These are phyloP conservation scores for Diploscapter pachys DNA, from an alignment of 1,140 invertebrate species.

Conservation along the genomic window DNA sequence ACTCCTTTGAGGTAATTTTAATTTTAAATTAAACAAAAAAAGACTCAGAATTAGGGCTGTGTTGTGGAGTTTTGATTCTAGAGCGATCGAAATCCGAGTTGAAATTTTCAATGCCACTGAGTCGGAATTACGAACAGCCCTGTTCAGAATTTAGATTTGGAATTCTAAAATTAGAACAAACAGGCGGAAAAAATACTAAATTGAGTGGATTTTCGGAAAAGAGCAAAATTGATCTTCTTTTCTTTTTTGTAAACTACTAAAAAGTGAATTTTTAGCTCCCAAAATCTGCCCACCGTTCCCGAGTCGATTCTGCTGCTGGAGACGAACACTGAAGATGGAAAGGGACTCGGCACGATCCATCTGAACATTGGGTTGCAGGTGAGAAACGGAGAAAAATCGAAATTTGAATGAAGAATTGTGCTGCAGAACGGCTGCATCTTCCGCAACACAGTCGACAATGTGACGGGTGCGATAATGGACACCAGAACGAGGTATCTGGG, in stretches of 20 bases:
- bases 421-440: constrained; percentile 88
- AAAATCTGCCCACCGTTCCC: constrained; percentile 88
- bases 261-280: constrained; percentile 54
- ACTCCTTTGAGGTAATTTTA: constrained; percentile 54
- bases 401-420: constrained; percentile 5
- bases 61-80: constrained; percentile 44
- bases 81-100: too few relatives aligned
- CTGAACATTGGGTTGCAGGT: constrained; percentile 87
- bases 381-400: background rate
- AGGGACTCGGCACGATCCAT: constrained; percentile 71
- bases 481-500: constrained; percentile 93
- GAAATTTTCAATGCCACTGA: too few relatives aligned
- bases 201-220: too few relatives aligned
- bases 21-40: too few relatives aligned
- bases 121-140: too few relatives aligned
- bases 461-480: constrained; percentile 92
- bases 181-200: too few relatives aligned
- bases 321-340: constrained; percentile 67
- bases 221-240: too few relatives aligned
- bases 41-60: constrained; percentile 58
- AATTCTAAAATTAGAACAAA: too few relatives aligned
- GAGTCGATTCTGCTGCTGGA: constrained; percentile 96
- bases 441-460: constrained; percentile 88
- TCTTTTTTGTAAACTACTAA: too few relatives aligned
- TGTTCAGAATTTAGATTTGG: constrained; percentile 46